Percentiles rank a stretch among this genome's conserved stretches.
Evolutionary conservation across 1,140 invertebrate genomes (phyloP).

Genomic region (Ylistrum balloti): DNA sequence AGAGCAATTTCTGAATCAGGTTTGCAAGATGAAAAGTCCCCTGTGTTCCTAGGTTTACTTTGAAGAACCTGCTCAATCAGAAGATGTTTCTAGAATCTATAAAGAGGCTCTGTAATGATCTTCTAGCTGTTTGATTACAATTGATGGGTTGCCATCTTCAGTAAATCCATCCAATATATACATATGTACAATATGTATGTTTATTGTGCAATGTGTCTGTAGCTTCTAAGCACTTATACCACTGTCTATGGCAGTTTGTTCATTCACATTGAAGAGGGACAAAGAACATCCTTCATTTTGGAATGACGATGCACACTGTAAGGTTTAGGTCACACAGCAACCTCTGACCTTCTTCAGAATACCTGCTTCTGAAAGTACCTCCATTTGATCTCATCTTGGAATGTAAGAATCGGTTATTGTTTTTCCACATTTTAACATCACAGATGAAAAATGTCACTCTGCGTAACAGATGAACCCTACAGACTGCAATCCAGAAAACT

Average conservation of each 20-base stretch:
- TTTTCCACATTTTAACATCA: slow-evolving; percentile 29
- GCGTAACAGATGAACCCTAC: neutral
- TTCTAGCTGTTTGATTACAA: neutral
- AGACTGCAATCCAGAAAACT: neutral
- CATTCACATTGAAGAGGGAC: neutral
- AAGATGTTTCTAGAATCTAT: neutral
- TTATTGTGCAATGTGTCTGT: neutral
- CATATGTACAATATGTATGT: slow-evolving; percentile 1
- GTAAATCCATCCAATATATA: neutral
- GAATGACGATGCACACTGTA: slow-evolving; percentile 31
- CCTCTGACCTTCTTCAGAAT: neutral
- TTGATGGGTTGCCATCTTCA: slow-evolving; percentile 13
- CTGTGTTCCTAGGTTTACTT: neutral
- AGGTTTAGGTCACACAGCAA: neutral
- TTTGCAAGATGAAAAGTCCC: neutral
- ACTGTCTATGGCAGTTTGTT: neutral
- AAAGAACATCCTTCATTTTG: slow-evolving; percentile 1
- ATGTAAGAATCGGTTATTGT: neutral
- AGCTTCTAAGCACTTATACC: slow-evolving; percentile 15
- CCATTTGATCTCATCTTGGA: neutral
- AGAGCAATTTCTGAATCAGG: slow-evolving; percentile 4
- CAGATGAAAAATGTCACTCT: slow-evolving; percentile 38
- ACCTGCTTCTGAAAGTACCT: slow-evolving; percentile 18
- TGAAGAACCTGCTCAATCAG: neutral
- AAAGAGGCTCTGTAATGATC: too few species aligned